phyloP scores from a whole-genome alignment of 2,113 vertebrate genomes.

The Cygnus buccinator region DNA sequence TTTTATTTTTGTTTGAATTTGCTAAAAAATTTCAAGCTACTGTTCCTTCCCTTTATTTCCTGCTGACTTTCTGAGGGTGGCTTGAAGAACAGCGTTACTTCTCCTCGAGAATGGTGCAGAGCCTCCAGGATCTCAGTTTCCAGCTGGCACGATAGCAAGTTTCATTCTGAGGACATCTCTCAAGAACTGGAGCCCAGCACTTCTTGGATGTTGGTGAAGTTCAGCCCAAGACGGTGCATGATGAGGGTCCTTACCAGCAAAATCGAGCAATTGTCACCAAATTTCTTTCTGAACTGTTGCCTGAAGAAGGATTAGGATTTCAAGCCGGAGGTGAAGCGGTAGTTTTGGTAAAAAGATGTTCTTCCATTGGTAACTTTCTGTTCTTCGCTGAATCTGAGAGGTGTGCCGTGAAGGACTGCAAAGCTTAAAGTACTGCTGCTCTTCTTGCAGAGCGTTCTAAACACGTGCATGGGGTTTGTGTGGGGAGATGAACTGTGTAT shows the following conservation, averaged over 20 bases:
- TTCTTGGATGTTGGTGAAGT: neutral
- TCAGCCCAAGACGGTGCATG: neutral
- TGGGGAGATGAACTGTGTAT: neutral
- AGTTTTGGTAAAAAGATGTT: neutral
- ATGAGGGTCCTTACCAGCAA: neutral
- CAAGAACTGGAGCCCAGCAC: neutral
- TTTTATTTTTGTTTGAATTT: neutral
- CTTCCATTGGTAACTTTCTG: neutral
- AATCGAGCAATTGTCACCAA: neutral
- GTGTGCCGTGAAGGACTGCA: neutral
- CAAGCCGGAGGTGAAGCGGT: neutral
- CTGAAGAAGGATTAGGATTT: neutral
- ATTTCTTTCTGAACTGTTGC: neutral
- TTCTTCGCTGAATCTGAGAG: neutral
- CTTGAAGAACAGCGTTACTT: slow-evolving; percentile 3
- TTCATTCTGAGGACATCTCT: neutral
- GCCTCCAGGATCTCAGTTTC: neutral
- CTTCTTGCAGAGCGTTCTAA: neutral
- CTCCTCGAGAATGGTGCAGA: neutral
- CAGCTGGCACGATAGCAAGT: neutral
- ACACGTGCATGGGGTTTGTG: neutral
- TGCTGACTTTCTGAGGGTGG: neutral
- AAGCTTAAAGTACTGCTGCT: neutral
- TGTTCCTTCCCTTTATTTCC: neutral
- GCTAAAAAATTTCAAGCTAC: neutral